Percentiles rank a stretch among this genome's conserved stretches.
phyloP scores from a whole-genome alignment of 2,113 vertebrate genomes.

The Prunella fulvescens region DNA sequence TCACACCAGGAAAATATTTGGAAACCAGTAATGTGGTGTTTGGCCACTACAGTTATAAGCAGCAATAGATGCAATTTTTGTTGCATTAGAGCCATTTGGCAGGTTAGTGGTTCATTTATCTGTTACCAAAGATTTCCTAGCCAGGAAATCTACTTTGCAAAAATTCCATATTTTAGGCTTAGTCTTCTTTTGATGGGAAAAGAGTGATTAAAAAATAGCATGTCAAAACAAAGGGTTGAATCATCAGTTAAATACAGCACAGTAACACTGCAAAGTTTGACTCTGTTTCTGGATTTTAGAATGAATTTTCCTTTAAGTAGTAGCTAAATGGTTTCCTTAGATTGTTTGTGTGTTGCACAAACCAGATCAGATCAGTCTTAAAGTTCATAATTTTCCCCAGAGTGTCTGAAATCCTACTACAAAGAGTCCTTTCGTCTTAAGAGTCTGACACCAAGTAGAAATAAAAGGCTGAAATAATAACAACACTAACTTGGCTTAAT shows the following conservation, averaged over 20 bases:
- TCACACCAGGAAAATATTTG: neutral
- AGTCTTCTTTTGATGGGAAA: neutral
- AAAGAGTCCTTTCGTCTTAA: neutral
- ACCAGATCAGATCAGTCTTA: neutral
- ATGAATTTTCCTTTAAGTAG: neutral
- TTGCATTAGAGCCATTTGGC: neutral
- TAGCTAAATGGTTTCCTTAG: neutral
- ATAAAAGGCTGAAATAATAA: constrained; percentile 26
- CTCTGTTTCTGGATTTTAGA: neutral
- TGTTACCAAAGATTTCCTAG: neutral
- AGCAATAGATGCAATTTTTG: neutral
- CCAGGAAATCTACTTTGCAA: neutral
- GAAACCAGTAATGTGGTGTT: neutral
- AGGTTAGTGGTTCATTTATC: neutral
- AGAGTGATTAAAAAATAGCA: neutral
- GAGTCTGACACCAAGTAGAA: neutral
- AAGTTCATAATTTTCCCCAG: neutral
- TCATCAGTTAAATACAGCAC: neutral
- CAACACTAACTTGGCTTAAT: neutral
- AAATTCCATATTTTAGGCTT: neutral
- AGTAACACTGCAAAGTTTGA: neutral
- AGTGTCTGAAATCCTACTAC: neutral
- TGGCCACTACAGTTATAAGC: neutral
- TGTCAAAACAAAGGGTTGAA: neutral
- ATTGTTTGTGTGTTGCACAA: neutral